Evolutionary conservation across 2,888 invertebrate genomes (phyloP).

Genomic region (Latrodectus hesperus): DNA sequence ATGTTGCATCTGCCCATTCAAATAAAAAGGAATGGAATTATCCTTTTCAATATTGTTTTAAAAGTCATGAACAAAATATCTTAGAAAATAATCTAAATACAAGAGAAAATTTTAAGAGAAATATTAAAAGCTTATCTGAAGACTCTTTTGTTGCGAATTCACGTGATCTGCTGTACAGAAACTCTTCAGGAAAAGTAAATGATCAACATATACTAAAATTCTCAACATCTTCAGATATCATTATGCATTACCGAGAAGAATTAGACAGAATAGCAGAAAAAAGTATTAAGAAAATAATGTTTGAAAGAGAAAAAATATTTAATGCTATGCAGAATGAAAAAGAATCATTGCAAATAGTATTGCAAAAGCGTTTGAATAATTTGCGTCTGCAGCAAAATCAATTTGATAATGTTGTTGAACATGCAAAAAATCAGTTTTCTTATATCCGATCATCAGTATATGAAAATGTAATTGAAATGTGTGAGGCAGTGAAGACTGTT

Average conservation of each 20-base stretch:
- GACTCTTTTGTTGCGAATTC: too few relatives aligned
- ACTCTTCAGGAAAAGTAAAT: too few relatives aligned
- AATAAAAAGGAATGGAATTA: too few relatives aligned
- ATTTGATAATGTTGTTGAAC: constrained; percentile 20
- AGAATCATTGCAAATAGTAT: neutral
- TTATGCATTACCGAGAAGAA: constrained; percentile 32
- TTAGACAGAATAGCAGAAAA: constrained; percentile 28
- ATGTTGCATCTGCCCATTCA: too few relatives aligned
- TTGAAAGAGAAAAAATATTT: constrained; percentile 7
- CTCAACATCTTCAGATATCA: constrained; percentile 16
- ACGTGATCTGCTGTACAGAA: too few relatives aligned
- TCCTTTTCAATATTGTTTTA: too few relatives aligned
- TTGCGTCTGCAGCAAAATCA: constrained; percentile 25
- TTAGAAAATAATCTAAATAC: too few relatives aligned
- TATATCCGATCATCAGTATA: neutral
- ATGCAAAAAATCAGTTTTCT: constrained; percentile 25
- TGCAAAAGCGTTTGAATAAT: constrained; percentile 17
- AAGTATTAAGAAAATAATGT: neutral
- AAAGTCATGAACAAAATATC: too few relatives aligned
- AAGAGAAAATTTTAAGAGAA: too few relatives aligned
- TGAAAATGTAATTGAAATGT: constrained; percentile 21
- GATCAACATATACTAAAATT: neutral
- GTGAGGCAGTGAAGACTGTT: constrained; percentile 14
- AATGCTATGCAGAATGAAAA: neutral
- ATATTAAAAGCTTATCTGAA: too few relatives aligned